Percentiles rank a stretch among this genome's conserved stretches.
Evolutionary conservation across 2,888 invertebrate species (phyloP).

Genomic region (Eupithecia subumbrata): DNA sequence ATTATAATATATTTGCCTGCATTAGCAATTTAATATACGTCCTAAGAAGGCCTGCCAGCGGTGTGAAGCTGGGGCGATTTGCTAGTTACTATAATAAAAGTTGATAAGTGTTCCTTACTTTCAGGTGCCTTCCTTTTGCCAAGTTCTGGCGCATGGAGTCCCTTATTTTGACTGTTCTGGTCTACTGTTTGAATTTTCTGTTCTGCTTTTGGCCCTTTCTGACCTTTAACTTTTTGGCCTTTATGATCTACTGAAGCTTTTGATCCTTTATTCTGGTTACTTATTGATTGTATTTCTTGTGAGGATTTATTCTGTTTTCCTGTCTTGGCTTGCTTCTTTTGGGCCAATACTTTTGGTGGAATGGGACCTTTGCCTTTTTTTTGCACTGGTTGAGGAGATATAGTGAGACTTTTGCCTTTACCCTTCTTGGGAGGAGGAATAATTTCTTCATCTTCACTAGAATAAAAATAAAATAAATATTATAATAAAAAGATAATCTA

Average conservation of each 20-base stretch:
- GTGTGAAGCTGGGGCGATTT: neutral
- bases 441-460: constrained; percentile 43
- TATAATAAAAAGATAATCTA: neutral
- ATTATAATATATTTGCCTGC: too few relatives aligned
- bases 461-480: constrained; percentile 12
- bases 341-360: constrained; percentile 13
- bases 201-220: constrained; percentile 14
- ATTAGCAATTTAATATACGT: too few relatives aligned
- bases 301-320: neutral
- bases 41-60: too few relatives aligned
- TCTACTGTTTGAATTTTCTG: constrained; percentile 13
- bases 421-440: constrained; percentile 42
- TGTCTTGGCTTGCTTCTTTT: constrained; percentile 31
- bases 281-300: neutral
- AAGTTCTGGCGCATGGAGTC: constrained; percentile 38
- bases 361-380: constrained; percentile 5
- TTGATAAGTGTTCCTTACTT: constrained; percentile 48
- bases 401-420: constrained; percentile 42
- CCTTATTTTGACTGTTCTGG: constrained; percentile 23
- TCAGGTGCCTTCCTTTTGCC: constrained; percentile 51
- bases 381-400: constrained; percentile 10
- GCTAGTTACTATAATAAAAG: neutral
- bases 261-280: neutral
- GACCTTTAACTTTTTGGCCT: constrained; percentile 13
- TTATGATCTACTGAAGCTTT: neutral